Base-by-base conservation (phyloP, 1,140 invertebrate genomes). In the Lethrus apterus region DNA sequence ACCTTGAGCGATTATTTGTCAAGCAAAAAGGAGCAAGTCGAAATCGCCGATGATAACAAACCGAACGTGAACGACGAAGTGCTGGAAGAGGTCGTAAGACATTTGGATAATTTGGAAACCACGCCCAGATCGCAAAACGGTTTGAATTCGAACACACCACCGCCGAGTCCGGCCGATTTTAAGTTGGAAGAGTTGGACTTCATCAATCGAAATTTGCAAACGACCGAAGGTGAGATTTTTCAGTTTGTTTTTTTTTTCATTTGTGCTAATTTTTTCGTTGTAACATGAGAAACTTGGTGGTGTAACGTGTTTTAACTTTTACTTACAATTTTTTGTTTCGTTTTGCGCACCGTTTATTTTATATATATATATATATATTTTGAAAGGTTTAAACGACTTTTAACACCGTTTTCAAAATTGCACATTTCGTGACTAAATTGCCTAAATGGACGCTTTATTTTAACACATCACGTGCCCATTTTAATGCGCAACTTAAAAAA, bases 141-240 rank as follows among this genome's bases (percentile, higher is more conserved):
- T 15, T 29, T 32, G 21, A 54, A 56, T 44, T 46, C 54, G 3
- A 57, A 50, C 18, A 64, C 62, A 10, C 62, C 64, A 15, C 62
- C 62, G 15, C 59, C 62, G 3, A 66, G 57, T 52, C 63, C 63
- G 3, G 53, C 56, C 1, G 60, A 64, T 44, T 53, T 62, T 32
- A 55, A 55, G 17, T 20, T 45, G 14, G 31, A 33, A 20, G 35
- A 45, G 33, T 30, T 21, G 10, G 19, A 45, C 19, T n/a, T 45
- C n/a, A 21, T 33, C 17, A 21, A 45, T 34, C 30, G 35, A 33
- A 21, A 13, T 15, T 23, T 34, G 19, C 14, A 21, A 34, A 13
- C 30, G 23, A 20, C 13, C 24, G 35, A 45, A 8, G 40, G 40
- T 42, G 29, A 42, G 40, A 9, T 2, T 42, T 24, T 41, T 23